Evolutionary conservation across 2,797 vertebrate genomes (phyloP).

Genomic region (Siniperca obscura): DNA sequence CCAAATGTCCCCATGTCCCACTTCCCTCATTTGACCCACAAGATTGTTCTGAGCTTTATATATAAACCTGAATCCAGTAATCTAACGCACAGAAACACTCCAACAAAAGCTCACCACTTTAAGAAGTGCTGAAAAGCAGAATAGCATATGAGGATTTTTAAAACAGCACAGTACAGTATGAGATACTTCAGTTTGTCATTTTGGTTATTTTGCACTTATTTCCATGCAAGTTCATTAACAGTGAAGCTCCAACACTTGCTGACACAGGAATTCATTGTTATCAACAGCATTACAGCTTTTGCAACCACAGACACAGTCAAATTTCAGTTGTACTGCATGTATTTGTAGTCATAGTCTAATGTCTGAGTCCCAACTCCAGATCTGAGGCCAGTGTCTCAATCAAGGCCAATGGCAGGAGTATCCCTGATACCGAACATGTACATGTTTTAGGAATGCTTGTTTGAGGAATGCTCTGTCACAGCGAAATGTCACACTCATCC

Average conservation of each 20-base stretch:
- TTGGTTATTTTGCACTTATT: conserved; percentile 47
- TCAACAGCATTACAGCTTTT: conserved; percentile 26
- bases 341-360: background rate
- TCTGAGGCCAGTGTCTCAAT: background rate
- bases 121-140: conserved; percentile 45
- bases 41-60: conserved; percentile 33
- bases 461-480: conserved; percentile 5
- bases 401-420: background rate
- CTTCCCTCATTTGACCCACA: conserved; percentile 67
- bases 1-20: conserved; percentile 71
- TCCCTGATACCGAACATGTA: conserved; percentile 7
- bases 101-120: conserved; percentile 8
- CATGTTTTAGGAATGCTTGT: background rate
- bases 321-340: background rate
- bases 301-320: conserved; percentile 2
- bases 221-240: conserved; percentile 37
- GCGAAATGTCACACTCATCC: conserved; percentile 22
- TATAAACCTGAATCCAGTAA: conserved; percentile 34
- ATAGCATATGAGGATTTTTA: conserved; percentile 12
- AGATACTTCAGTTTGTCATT: conserved; percentile 44
- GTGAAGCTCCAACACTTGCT: background rate
- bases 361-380: background rate
- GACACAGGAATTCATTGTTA: conserved; percentile 21
- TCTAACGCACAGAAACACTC: conserved; percentile 13
- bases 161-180: conserved; percentile 9